Percentiles rank a stretch among this genome's conserved stretches.
phyloP scores from a whole-genome alignment of 2,797 vertebrate genomes.

The Hoplostethus mediterraneus region DNA sequence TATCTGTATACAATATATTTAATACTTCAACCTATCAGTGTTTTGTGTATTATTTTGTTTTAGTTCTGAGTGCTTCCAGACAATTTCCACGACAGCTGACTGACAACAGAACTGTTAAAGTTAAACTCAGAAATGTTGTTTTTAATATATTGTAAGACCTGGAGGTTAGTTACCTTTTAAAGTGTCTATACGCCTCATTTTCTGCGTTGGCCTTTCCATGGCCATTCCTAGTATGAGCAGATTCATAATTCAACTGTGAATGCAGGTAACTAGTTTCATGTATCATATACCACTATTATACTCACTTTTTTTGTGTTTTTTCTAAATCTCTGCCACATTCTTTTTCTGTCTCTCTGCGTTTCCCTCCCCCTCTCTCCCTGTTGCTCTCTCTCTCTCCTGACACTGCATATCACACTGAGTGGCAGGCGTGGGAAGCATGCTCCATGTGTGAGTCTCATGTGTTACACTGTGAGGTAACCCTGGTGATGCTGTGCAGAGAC shows the following conservation, averaged over 20 bases:
- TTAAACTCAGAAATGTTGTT: neutral
- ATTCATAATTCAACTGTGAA: neutral
- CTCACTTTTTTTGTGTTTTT: neutral
- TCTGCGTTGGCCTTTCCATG: neutral
- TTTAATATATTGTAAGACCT: too few relatives aligned
- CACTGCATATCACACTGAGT: constrained; percentile 36
- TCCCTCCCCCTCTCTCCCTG: constrained; percentile 1
- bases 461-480: constrained; percentile 69
- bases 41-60: too few relatives aligned
- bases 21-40: too few relatives aligned
- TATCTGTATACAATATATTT: too few relatives aligned
- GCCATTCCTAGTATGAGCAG: too few relatives aligned
- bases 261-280: neutral
- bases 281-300: too few relatives aligned
- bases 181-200: neutral
- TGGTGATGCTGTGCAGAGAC: constrained; percentile 62
- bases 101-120: constrained; percentile 6
- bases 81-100: too few relatives aligned
- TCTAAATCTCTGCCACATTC: neutral
- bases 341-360: constrained; percentile 4
- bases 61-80: too few relatives aligned
- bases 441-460: constrained; percentile 53
- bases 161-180: too few relatives aligned
- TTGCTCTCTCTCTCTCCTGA: constrained; percentile 20
- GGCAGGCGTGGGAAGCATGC: constrained; percentile 49